Evolutionary conservation across 2,888 invertebrate species (phyloP).

Genomic region (Exephanes ischioxanthus): DNA sequence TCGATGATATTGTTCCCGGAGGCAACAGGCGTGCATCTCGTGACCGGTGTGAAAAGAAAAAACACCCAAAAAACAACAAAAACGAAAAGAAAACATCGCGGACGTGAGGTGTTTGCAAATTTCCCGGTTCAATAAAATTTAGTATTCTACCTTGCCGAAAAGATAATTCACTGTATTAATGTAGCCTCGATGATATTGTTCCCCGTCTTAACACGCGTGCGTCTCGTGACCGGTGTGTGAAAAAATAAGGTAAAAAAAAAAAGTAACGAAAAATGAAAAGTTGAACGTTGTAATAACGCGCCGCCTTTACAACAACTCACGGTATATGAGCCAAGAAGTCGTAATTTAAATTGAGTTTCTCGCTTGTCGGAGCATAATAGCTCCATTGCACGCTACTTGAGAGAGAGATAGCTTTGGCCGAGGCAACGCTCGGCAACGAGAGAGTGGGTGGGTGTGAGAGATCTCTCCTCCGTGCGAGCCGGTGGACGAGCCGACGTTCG

Average conservation of each 20-base stretch:
- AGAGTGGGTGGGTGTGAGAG: constrained; percentile 77
- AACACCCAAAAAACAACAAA: not conserved
- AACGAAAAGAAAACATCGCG: too few relatives aligned
- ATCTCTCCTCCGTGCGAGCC: constrained; percentile 70
- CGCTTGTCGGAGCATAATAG: constrained; percentile 78
- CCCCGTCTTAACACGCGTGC: not conserved
- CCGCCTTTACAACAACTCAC: constrained; percentile 30
- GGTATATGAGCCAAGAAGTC: constrained; percentile 65
- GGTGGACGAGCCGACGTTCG: constrained; percentile 60
- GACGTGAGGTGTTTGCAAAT: too few relatives aligned
- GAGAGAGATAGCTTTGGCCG: constrained; percentile 50
- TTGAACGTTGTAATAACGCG: constrained; percentile 41
- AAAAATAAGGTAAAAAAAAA: not conserved
- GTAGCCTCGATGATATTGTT: not conserved
- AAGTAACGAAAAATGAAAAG: constrained; percentile 13
- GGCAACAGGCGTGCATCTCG: not conserved
- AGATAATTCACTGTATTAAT: not conserved
- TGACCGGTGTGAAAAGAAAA: not conserved
- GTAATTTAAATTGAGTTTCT: constrained; percentile 81
- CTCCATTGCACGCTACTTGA: constrained; percentile 79
- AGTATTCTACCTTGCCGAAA: not conserved
- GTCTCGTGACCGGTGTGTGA: not conserved
- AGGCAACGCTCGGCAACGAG: constrained; percentile 55
- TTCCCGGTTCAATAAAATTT: not conserved
- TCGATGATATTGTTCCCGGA: not conserved